Percentiles rank a stretch among this genome's conserved stretches.
Conservation (phyloP, 2,113 vertebrate genomes). For the cattle (Bos taurus) region ARS-UCD2.0 NC_037329.1:103476501-103477000, state of each 20-base stretch:
- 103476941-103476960: not conserved
- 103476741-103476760: not conserved
- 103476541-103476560: not conserved
- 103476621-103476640: not conserved
- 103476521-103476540: not conserved
- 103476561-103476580: not conserved
- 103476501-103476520: not conserved
- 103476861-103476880: not conserved
- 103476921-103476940: not conserved
- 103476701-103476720: not conserved
- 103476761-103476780: not conserved
- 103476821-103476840: not conserved
- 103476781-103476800: not conserved
- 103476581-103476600: not conserved
- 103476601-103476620: not conserved
- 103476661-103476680: not conserved
- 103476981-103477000: not conserved
- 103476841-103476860: not conserved
- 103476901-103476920: not conserved
- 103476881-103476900: not conserved
- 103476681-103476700: not conserved
- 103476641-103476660: not conserved
- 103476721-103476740: not conserved
- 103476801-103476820: not conserved
- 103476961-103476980: not conserved